These are phyloP conservation scores for Ptychodera flava DNA, from an alignment of 35 echinoderm and acorn worm genomes.

Conservation along the genomic window DNA sequence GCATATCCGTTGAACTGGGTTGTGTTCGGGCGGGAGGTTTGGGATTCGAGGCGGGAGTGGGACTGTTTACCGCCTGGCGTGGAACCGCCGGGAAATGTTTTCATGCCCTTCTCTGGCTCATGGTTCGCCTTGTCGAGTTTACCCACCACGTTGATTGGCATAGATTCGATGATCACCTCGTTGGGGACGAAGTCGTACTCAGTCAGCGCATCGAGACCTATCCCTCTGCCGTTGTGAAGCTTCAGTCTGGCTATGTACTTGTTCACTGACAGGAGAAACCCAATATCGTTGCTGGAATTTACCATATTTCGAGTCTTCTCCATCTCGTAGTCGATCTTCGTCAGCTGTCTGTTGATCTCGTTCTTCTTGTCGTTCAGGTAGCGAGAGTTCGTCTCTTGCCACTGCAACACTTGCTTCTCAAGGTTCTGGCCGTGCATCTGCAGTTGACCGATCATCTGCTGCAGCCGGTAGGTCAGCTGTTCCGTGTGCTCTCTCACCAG, in stretches of 20 bases:
- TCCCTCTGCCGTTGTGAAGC: background rate
- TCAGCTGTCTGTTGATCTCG: background rate
- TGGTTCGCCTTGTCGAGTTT: no score
- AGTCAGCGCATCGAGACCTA: no score
- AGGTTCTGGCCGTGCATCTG: background rate
- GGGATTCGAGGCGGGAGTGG: no score
- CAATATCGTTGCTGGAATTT: background rate
- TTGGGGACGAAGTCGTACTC: background rate
- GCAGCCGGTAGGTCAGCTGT: background rate
- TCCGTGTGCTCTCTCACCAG: background rate
- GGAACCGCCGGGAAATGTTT: no score
- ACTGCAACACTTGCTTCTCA: background rate
- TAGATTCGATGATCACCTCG: background rate
- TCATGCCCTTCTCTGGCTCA: no score
- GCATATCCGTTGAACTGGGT: no score
- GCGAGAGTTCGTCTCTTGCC: background rate
- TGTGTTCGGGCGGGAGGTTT: no score
- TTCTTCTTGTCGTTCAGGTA: background rate
- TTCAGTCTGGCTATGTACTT: background rate
- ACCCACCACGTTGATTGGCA: background rate
- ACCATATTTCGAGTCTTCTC: background rate
- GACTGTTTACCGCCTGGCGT: no score
- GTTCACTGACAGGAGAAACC: background rate
- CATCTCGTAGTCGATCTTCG: background rate
- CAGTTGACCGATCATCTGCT: background rate